These are phyloP conservation scores for Drosophila melanogaster DNA, from an alignment of 1,140 invertebrate species.

Conservation along the genomic window DNA sequence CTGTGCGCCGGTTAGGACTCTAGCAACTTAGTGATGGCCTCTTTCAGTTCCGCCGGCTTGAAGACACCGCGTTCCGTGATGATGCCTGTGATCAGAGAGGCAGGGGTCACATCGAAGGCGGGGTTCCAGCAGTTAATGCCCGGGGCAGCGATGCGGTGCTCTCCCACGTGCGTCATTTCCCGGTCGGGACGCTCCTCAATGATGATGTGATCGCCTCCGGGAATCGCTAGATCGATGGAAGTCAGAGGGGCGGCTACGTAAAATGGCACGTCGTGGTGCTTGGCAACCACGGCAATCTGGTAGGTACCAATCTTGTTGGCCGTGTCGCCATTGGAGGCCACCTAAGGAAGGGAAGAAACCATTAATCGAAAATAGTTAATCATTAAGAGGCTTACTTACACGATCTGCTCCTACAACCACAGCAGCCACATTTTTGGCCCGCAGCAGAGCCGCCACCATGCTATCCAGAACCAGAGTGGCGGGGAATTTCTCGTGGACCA, in stretches of 20 bases:
- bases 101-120: conserved; percentile 99
- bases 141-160: conserved; percentile 92
- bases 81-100: conserved; percentile 95
- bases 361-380: background rate
- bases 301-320: conserved; percentile 99
- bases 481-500: conserved; percentile 97
- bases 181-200: conserved; percentile 96
- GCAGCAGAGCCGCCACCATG: conserved; percentile 96
- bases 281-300: conserved; percentile 96
- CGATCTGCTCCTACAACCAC: conserved; percentile 96
- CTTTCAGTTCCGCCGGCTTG: conserved; percentile 85
- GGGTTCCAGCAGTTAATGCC: conserved; percentile 99
- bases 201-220: conserved; percentile 93
- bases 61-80: conserved; percentile 97
- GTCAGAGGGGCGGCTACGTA: conserved; percentile 97
- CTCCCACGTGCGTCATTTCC: conserved; percentile 96
- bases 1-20: conserved; percentile 64
- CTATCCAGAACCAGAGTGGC: conserved; percentile 97
- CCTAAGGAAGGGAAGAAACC: conserved; percentile 76
- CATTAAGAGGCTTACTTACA: conserved; percentile 84
- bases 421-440: conserved; percentile 90
- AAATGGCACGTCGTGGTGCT: conserved; percentile 96
- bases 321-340: conserved; percentile 98
- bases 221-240: conserved; percentile 93
- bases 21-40: conserved; percentile 66